Conservation (phyloP, 2,113 vertebrate species). For the Dinomys branickii region DNA sequence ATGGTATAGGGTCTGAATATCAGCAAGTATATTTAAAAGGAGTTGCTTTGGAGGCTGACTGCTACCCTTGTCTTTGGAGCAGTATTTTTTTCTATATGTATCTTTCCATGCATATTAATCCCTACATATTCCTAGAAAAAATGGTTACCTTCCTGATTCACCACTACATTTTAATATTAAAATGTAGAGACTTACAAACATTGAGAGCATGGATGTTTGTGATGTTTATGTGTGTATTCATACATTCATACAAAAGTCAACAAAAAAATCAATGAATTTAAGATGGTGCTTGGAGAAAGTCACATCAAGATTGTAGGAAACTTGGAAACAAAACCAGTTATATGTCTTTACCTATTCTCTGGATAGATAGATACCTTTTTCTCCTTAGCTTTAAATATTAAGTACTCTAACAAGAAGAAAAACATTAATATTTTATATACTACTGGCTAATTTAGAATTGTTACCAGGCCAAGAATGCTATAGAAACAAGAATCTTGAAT, state of each 20-base stretch:
- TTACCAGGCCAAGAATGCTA: not conserved
- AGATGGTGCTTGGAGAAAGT: not conserved
- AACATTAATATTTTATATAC: constrained; percentile 34
- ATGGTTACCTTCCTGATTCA: not conserved
- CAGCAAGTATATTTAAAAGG: not conserved
- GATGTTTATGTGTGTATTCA: not conserved
- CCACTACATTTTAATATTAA: not conserved
- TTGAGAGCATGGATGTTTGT: not conserved
- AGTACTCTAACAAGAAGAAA: not conserved
- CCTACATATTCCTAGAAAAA: not conserved
- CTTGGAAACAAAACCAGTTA: not conserved
- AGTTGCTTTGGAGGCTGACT: not conserved
- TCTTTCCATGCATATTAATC: not conserved
- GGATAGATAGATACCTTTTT: not conserved
- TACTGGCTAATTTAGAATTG: not conserved
- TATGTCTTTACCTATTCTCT: not conserved
- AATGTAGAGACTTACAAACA: not conserved
- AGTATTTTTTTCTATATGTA: not conserved
- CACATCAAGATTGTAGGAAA: not conserved
- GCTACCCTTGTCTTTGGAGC: not conserved
- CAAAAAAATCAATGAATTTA: not conserved
- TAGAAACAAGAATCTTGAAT: constrained; percentile 2
- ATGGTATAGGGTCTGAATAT: not conserved
- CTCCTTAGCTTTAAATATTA: constrained; percentile 11
- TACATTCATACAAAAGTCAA: not conserved